Percentiles rank a stretch among this genome's conserved stretches.
These are phyloP conservation scores for Drosophila mayri DNA, from an alignment of 1,140 invertebrate genomes.

Conservation along the genomic window DNA sequence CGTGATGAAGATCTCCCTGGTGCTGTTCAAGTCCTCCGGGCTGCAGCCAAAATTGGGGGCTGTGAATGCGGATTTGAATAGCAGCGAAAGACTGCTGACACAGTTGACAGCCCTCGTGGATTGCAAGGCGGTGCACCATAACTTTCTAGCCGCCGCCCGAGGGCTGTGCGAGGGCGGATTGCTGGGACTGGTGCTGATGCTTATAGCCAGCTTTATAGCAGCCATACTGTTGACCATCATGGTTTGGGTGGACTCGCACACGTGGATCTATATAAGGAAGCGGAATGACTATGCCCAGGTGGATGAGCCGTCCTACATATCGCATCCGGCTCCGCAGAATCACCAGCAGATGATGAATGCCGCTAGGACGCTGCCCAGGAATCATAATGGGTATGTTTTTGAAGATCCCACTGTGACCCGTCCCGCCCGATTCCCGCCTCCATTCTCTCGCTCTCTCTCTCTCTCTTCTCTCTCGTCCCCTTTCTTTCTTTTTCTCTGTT, in stretches of 20 bases:
- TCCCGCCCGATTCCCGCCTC: constrained; percentile 56
- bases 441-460: constrained; percentile 56
- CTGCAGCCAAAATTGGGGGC: constrained; percentile 90
- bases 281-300: constrained; percentile 83
- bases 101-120: constrained; percentile 90
- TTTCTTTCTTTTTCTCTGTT: constrained; percentile 8
- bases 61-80: constrained; percentile 89
- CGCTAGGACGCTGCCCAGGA: constrained; percentile 81
- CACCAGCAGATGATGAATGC: constrained; percentile 85
- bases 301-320: constrained; percentile 84
- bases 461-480: constrained; percentile 48
- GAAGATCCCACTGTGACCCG: constrained; percentile 35
- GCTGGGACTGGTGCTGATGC: constrained; percentile 92
- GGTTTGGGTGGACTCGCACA: constrained; percentile 97
- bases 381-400: constrained; percentile 84
- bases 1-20: constrained; percentile 82
- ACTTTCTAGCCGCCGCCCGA: constrained; percentile 91
- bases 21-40: constrained; percentile 85
- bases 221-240: constrained; percentile 95
- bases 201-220: constrained; percentile 92
- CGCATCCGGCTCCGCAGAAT: constrained; percentile 83
- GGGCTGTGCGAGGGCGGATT: constrained; percentile 93
- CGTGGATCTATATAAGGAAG: constrained; percentile 98
- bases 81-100: constrained; percentile 87
- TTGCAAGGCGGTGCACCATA: constrained; percentile 91